A percentile compares a stretch with the other conserved stretches of the same genome.
These are phyloP conservation scores for Catalaphyllia jardinei DNA, from an alignment of 64 coral and sea anemone species.

Conservation along the genomic window DNA sequence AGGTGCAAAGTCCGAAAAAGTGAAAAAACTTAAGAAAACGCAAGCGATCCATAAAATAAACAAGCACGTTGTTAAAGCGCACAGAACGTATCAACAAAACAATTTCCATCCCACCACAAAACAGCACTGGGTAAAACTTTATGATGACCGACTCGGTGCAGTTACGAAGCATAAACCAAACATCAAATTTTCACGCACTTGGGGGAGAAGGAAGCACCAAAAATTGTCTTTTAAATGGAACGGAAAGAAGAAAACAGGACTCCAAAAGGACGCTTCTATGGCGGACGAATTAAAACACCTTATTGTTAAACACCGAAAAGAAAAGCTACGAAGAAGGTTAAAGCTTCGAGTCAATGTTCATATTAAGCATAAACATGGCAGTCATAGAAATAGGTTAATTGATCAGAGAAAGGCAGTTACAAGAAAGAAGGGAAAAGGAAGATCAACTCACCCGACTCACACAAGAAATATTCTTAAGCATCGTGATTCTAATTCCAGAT, in stretches of 20 bases:
- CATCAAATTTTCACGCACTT: neutral
- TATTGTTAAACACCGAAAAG: neutral
- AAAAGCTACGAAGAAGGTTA: neutral
- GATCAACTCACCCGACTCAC: neutral
- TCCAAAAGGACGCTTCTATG: neutral
- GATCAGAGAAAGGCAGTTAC: neutral
- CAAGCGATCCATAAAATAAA: neutral
- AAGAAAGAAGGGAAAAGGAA: neutral
- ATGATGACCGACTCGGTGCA: neutral
- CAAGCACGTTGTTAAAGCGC: neutral
- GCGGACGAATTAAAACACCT: slow-evolving; percentile 23
- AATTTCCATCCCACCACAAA: neutral
- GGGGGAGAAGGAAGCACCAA: slow-evolving; percentile 23
- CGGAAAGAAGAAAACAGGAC: neutral
- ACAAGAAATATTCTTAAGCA: neutral
- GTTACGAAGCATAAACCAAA: neutral
- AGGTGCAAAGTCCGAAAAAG: neutral
- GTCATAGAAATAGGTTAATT: neutral
- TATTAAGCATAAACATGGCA: neutral
- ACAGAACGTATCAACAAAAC: neutral
- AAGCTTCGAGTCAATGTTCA: neutral
- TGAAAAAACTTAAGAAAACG: neutral
- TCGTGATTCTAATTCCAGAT: neutral
- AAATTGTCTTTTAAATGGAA: neutral
- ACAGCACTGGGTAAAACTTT: slow-evolving; percentile 4